Evolutionary conservation across 1,140 invertebrate species (phyloP), one percentile per base, ranked within the genome.

Genomic region (Zaprionus nigranus): DNA sequence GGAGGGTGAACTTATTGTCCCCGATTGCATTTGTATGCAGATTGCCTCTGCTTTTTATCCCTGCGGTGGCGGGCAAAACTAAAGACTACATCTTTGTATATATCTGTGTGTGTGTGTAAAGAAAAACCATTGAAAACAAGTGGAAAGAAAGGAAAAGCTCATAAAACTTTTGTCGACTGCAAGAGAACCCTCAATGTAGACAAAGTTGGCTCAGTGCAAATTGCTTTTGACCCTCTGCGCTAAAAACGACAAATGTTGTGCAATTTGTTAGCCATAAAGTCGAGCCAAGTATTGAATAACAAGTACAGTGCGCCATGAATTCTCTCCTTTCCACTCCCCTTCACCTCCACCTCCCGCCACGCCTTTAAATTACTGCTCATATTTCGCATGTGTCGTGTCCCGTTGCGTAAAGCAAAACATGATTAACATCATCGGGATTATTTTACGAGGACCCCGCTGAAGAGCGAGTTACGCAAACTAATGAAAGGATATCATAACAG

Each of bases 21-120:
- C 36, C 83, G 75, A 80, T 40, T 81, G 84, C 77, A 88, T 87
- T 87, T 88, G 73, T 77, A 86, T 86, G 73, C 73, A 73, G 73
- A 86, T 83, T 88, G 84, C 84, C 61, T 54, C 20, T 26, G 60
- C 24, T 24, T 30, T 30, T 12, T 60, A 22, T 53, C 43, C 46
- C 17, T 64, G 61, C 30, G n/a, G 36, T 43, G 5, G 54, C 49
- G 43, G n/a, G 7, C 17, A 51, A 51, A 24, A 51, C 17, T 51
- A 51, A 51, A 24, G 46, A 24, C 46, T 51, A 51, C 5, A 40
- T 40, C 12, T 40, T 15, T 40, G 15, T n/a, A 40, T 40, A 40
- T 15, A n/a, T 40, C 12, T 15, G 3, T 22, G 11, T 40, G 38
- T 40, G 38, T n/a, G 15, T 40, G 38, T 17, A 3, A 54, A 38